Base-by-base conservation (phyloP, 2,113 vertebrate genomes). In the Pseudolaguvia tuberculata region DNA sequence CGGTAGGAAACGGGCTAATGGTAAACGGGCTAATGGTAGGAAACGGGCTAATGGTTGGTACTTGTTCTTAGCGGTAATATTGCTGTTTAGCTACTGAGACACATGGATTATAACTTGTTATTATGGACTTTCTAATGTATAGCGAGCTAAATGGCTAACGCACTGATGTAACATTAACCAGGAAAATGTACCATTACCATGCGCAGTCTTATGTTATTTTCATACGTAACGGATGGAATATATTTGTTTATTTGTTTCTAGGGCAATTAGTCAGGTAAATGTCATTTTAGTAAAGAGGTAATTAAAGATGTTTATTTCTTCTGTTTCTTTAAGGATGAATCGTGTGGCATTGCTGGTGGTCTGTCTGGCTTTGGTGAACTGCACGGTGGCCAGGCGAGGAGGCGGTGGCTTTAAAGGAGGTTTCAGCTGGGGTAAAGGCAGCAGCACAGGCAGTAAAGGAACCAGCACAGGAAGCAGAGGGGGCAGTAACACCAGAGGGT, bases 391-490 rank as follows among this genome's bases (percentile, higher is more conserved):
- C 56, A 79, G 29, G 52, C 69, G 80, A 55, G 69, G 77, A 18
- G 56, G 80, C 10, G 27, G 69, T 51, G 67, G 75, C 3, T 71
- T 77, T 70, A 81, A 76, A 73, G 77, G 73, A 0, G 80, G 80
- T 21, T 62, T 78, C 0, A 2, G 72, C 68, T 81, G 69, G 77
- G 77, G 80, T 11, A 81, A 81, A 39, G 79, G 79, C 70, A 71
- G 71, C 31, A 80, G 39, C 75, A 71, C 76, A 3, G 67, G 79
- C 50, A 81, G n/a, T 52, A 63, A 52, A 78, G 72, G 78, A 14
- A 74, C 72, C 23, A 59, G 58, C 18, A 70, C 57, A 3, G 69
- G 71, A 45, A 53, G 25, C 51, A 58, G 57, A 51, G 65, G 73
- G 25, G 65, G 69, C 74, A 80, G 70, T 23, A 76, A 31, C 59